These are phyloP conservation scores for Marasmarcha lunaedactyla DNA, from an alignment of 2,888 invertebrate genomes.

Conservation along the genomic window DNA sequence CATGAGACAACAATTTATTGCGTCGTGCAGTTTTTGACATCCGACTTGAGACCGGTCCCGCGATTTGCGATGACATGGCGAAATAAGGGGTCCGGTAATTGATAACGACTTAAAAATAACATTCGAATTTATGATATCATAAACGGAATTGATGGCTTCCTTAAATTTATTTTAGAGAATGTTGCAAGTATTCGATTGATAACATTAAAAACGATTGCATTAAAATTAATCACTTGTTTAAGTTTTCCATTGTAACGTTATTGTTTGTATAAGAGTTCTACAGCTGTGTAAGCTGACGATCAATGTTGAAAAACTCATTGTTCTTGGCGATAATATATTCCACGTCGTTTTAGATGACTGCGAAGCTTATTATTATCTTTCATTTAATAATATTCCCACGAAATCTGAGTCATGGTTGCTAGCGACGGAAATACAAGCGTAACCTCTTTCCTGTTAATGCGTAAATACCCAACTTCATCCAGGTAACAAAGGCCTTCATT, in stretches of 20 bases:
- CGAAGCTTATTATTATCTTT: not conserved
- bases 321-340: conserved; percentile 16
- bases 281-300: conserved; percentile 53
- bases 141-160: not conserved
- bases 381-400: not conserved
- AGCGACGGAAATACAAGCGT: no score
- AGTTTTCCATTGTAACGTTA: conserved; percentile 35
- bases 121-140: not conserved
- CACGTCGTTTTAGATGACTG: conserved; percentile 5
- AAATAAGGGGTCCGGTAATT: conserved; percentile 21
- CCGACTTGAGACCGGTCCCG: conserved; percentile 42
- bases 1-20: conserved; percentile 65
- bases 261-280: conserved; percentile 17
- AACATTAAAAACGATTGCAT: no score
- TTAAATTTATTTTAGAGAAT: not conserved
- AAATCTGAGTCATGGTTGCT: not conserved
- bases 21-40: conserved; percentile 66
- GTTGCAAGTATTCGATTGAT: no score
- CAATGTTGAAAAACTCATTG: conserved; percentile 45
- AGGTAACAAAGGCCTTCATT: conserved; percentile 17
- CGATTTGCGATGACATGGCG: conserved; percentile 31
- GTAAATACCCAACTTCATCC: conserved; percentile 19
- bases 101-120: not conserved
- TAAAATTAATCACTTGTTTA: conserved; percentile 27
- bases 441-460: no score